A percentile compares a stretch with the other conserved stretches of the same genome.
phyloP scores from a whole-genome alignment of 1,140 invertebrate species.

The Philotrypesis tridentata region DNA sequence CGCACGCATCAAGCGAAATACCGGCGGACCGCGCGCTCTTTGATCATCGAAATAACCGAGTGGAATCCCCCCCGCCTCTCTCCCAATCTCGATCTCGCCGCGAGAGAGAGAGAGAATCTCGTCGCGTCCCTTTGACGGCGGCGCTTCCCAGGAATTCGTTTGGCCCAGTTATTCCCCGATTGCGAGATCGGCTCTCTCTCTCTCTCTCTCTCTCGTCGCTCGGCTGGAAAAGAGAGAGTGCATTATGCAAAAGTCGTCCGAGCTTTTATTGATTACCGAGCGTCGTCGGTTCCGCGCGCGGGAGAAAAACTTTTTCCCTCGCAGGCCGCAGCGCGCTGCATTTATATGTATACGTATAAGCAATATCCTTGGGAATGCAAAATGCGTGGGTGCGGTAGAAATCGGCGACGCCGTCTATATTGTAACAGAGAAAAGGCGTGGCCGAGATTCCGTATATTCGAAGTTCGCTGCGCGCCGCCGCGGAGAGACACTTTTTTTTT shows the following conservation, averaged over 20 bases:
- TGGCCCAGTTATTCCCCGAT: neutral
- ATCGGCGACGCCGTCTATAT: slow-evolving; percentile 5
- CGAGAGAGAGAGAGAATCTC: too few relatives aligned
- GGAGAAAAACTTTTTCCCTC: neutral
- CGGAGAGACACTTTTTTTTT: too few relatives aligned
- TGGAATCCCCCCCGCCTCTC: too few relatives aligned
- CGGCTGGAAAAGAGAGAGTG: neutral
- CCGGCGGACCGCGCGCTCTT: neutral
- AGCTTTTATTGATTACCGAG: slow-evolving; percentile 2
- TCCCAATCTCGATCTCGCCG: neutral
- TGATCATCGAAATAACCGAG: slow-evolving; percentile 22
- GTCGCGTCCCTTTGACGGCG: slow-evolving; percentile 22
- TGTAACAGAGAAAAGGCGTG: slow-evolving; percentile 24
- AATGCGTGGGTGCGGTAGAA: neutral
- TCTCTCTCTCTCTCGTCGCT: neutral
- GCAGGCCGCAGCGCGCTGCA: neutral
- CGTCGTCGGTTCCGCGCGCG: too few relatives aligned
- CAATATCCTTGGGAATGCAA: neutral
- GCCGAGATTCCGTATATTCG: too few relatives aligned
- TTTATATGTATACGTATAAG: neutral
- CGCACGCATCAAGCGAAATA: too few relatives aligned
- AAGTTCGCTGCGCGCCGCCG: too few relatives aligned
- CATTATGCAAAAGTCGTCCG: neutral
- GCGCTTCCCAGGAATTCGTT: neutral
- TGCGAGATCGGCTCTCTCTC: neutral